A percentile compares a stretch with the other conserved stretches of the same genome.
Conservation (phyloP, 1,140 invertebrate genomes). For the Bombus waltoni region DNA sequence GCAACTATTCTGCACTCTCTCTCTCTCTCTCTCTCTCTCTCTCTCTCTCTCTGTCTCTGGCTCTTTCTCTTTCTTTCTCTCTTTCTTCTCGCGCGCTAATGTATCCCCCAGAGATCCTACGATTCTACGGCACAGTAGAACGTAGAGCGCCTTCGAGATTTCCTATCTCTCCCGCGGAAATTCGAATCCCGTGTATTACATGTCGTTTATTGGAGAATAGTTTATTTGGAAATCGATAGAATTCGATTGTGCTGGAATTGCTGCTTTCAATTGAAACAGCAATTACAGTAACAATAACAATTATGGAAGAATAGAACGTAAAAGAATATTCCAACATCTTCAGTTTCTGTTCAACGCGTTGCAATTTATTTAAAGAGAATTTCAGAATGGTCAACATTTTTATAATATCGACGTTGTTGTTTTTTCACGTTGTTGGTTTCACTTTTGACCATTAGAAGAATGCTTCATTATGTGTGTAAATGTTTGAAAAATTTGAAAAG, state of each 20-base stretch:
- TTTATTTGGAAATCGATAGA: conserved; percentile 39
- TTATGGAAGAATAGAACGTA: too few species aligned
- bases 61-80: neutral
- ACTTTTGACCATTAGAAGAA: too few species aligned
- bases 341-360: too few species aligned
- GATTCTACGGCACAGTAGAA: neutral
- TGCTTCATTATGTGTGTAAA: too few species aligned
- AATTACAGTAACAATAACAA: too few species aligned
- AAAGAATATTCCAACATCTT: too few species aligned
- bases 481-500: too few species aligned
- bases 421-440: too few species aligned
- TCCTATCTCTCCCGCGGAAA: conserved; percentile 31
- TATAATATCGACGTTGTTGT: too few species aligned
- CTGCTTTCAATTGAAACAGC: neutral
- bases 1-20: conserved; percentile 55
- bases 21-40: neutral
- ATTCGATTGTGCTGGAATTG: neutral
- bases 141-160: conserved; percentile 18
- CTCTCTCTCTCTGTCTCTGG: too few species aligned
- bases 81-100: neutral
- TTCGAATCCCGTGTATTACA: conserved; percentile 28
- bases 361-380: too few species aligned
- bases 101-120: conserved; percentile 4
- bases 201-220: conserved; percentile 10
- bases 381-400: too few species aligned